phyloP scores from a whole-genome alignment of 2,113 vertebrate species.

The Cyprinus carpio region DNA sequence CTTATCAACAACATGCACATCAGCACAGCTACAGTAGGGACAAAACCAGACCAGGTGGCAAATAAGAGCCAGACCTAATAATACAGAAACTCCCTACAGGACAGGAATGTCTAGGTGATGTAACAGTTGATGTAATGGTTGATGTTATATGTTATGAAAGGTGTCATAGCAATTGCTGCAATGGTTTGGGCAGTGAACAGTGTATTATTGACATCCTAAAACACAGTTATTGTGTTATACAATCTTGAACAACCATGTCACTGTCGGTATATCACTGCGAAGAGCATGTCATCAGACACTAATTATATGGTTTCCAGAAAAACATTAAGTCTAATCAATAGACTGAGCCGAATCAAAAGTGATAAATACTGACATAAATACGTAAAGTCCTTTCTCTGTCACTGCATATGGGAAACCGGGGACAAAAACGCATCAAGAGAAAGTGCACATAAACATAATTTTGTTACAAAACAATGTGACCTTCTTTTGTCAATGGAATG shows the following conservation, averaged over 20 bases:
- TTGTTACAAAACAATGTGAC: background rate
- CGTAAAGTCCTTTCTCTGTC: background rate
- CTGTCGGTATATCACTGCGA: background rate
- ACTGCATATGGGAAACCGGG: background rate
- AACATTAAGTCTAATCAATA: slow-evolving; percentile 9
- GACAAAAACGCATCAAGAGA: background rate
- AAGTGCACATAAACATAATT: background rate
- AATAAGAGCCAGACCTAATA: slow-evolving; percentile 14
- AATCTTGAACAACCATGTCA: background rate
- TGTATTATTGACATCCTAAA: slow-evolving; percentile 1
- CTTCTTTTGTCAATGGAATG: background rate
- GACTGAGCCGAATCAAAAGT: background rate
- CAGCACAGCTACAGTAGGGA: background rate
- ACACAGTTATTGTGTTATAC: background rate
- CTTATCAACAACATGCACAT: background rate
- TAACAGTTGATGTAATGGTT: background rate
- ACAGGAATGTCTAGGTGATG: slow-evolving; percentile 6
- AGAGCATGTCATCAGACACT: background rate
- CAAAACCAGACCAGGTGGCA: background rate
- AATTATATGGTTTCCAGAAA: slow-evolving; percentile 11
- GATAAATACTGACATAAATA: slow-evolving; percentile 13
- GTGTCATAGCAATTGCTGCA: background rate
- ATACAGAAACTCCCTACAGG: slow-evolving; percentile 16
- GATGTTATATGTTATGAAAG: background rate
- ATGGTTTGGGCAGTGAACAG: background rate